Percentiles rank a stretch among this genome's conserved stretches.
Evolutionary conservation across 2,113 vertebrate species (phyloP).

Genomic region (Trinectes maculatus): DNA sequence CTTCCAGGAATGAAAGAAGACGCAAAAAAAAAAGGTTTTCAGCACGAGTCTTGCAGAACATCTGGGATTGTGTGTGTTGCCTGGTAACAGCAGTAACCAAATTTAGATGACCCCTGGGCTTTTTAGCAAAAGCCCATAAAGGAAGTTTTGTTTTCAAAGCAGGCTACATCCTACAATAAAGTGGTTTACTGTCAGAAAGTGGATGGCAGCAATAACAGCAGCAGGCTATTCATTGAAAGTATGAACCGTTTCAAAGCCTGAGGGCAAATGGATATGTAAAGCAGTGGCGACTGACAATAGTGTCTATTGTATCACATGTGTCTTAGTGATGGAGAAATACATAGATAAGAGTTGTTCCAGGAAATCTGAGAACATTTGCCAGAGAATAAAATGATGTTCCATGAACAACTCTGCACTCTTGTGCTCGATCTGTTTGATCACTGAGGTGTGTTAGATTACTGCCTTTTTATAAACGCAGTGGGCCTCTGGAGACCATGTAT

Average conservation of each 20-base stretch:
- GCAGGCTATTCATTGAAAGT: not conserved
- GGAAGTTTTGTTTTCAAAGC: not conserved
- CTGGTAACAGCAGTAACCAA: slow-evolving; percentile 13
- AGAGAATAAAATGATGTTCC: too few relatives aligned
- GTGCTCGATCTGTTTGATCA: slow-evolving; percentile 13
- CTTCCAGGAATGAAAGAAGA: not conserved
- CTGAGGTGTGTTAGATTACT: slow-evolving; percentile 23
- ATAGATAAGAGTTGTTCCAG: not conserved
- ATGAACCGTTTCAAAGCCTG: not conserved
- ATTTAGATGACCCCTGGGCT: not conserved
- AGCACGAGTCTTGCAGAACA: slow-evolving; percentile 1
- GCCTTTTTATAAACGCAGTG: slow-evolving; percentile 30
- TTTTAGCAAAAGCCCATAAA: not conserved
- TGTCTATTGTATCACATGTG: not conserved
- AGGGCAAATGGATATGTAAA: not conserved
- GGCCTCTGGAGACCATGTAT: slow-evolving; percentile 25
- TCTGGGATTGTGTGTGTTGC: slow-evolving; percentile 16
- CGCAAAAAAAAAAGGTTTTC: not conserved
- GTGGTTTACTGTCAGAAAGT: slow-evolving; percentile 1
- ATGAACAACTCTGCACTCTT: not conserved
- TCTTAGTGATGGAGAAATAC: not conserved
- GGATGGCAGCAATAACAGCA: not conserved
- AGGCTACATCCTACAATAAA: not conserved
- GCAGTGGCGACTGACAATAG: not conserved
- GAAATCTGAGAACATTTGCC: not conserved